Evolutionary conservation across 2,113 vertebrate genomes (phyloP).

Genomic region (Gavialis gangeticus): DNA sequence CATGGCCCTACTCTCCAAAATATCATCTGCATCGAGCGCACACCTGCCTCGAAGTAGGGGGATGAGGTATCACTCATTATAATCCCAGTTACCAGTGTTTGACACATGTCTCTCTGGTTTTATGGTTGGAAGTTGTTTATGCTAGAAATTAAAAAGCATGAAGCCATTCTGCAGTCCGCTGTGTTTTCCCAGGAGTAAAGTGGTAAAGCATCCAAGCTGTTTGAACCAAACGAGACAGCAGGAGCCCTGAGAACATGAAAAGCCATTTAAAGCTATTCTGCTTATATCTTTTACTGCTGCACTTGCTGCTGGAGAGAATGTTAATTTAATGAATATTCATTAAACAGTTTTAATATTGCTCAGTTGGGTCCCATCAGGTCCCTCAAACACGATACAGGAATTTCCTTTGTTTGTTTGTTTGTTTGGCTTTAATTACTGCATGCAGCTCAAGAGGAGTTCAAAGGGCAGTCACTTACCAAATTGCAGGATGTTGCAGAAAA

Average conservation of each 20-base stretch:
- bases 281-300: constrained; percentile 22
- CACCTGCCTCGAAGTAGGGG: rapidly evolving
- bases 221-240: constrained; percentile 29
- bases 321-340: constrained; percentile 73
- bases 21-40: rapidly evolving
- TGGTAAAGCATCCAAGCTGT: constrained; percentile 18
- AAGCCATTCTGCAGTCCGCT: background rate
- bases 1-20: rapidly evolving
- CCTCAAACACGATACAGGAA: constrained; percentile 47
- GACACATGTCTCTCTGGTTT: background rate
- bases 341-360: constrained; percentile 66
- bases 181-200: background rate
- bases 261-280: constrained; percentile 64
- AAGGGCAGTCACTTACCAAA: background rate
- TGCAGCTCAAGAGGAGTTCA: background rate
- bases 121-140: background rate
- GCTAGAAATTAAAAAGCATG: background rate
- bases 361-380: constrained; percentile 64
- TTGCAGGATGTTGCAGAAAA: constrained; percentile 7
- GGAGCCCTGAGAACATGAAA: constrained; percentile 53
- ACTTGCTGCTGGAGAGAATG: constrained; percentile 63
- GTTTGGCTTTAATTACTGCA: constrained; percentile 63
- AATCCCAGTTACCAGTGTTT: background rate
- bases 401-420: constrained; percentile 43
- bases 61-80: background rate